Base-by-base conservation (phyloP, 2,888 invertebrate species). In the Uloborus plumipes region DNA sequence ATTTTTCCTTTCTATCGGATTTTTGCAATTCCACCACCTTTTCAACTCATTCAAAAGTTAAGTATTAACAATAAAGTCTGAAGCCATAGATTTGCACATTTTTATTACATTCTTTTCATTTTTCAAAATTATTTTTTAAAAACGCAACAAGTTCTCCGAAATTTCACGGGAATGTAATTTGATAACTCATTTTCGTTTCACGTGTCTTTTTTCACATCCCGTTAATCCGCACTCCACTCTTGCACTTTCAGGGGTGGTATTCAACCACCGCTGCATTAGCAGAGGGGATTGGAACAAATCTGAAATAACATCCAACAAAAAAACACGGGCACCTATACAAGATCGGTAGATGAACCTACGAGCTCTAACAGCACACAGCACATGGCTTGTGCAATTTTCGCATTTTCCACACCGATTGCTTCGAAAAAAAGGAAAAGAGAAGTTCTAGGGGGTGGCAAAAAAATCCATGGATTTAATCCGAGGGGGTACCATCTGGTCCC, bases 401-500 rank as follows among this genome's bases (percentile, higher is more conserved):
- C 55, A 65, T 81, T 81, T 81, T 74, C 69, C 80, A 81, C 80
- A 16, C 51, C 74, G 69, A 81, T 16, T 70, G 74, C 74, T 31
- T 64, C 65, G 15, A 47, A 64, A 49, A 74, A 70, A 65, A 59
- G 20, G 49, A 51, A 22, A 50, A 49, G 69, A 55, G 70, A 71
- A 67, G 16, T 67, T 47, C 51, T 13, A 59, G 22, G 13, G 18
- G 20, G n/a, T 22, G 26, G 22, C 22, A 62, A 31, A 31, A 65
- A 65, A 49, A 16, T 65, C 22, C 15, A 55, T 22, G 65, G 58
- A 31, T 72, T 59, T 55, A 53, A 26, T 59, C 47, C 55, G 31
- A 47, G 49, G 71, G 59, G 70, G 53, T 53, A 73, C 79, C 79
- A 80, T 73, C 79, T 80, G 79, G 73, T 80, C 61, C 62, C 73